A percentile compares a stretch with the other conserved stretches of the same genome.
phyloP scores from a whole-genome alignment of 2,888 invertebrate genomes.

The Agonopterix arenella region DNA sequence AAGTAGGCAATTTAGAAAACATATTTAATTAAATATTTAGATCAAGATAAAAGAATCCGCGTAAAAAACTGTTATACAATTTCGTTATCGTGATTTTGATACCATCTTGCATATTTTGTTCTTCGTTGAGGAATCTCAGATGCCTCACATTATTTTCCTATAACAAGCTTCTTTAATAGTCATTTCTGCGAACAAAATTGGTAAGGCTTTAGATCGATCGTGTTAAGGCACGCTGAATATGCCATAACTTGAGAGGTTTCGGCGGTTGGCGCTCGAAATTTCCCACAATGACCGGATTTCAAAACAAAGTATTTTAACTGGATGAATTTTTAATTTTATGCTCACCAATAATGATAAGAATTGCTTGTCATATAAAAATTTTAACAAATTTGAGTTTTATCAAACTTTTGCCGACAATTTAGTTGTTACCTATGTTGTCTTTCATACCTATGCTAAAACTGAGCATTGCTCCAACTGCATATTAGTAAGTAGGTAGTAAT shows the following conservation, averaged over 20 bases:
- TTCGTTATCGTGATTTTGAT: conserved; percentile 1
- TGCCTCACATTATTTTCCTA: neutral
- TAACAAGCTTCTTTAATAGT: conserved; percentile 17
- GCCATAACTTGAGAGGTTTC: conserved; percentile 39
- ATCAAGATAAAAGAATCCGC: neutral
- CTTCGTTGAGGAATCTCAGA: neutral
- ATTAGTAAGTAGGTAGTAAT: too few species aligned
- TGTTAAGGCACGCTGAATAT: conserved; percentile 35
- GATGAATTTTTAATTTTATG: neutral
- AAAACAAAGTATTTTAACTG: conserved; percentile 12
- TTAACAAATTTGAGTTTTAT: too few species aligned
- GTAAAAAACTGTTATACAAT: neutral
- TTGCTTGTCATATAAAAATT: too few species aligned
- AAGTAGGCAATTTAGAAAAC: too few species aligned
- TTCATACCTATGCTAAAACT: too few species aligned
- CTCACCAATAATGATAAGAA: neutral
- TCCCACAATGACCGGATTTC: conserved; percentile 29
- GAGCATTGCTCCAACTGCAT: too few species aligned
- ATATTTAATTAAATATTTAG: too few species aligned
- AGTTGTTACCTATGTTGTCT: too few species aligned
- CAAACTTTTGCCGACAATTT: too few species aligned
- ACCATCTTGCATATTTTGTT: neutral
- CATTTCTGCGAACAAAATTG: conserved; percentile 30
- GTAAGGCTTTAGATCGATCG: conserved; percentile 31
- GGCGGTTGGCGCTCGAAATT: conserved; percentile 17